Conservation (phyloP, 2,888 invertebrate species). For the Hartigia nigra region DNA sequence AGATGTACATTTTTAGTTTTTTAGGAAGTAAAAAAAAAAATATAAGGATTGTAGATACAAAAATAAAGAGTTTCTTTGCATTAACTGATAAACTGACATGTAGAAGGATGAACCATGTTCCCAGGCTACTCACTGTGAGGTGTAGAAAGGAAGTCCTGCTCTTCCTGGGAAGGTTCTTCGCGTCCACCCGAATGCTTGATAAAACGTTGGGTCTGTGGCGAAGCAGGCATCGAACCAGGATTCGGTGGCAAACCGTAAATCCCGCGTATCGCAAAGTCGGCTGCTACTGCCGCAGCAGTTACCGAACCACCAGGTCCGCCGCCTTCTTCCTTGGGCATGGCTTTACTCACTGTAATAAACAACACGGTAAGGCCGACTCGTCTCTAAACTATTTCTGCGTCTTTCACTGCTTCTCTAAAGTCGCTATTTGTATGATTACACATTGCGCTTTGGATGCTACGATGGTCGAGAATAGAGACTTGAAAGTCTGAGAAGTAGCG, state of each 20-base stretch:
- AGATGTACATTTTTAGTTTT: background rate
- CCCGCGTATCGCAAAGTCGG: slow-evolving; percentile 62
- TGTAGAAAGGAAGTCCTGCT: slow-evolving; percentile 73
- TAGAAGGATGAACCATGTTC: background rate
- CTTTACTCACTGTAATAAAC: slow-evolving; percentile 53
- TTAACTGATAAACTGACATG: background rate
- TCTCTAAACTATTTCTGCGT: background rate
- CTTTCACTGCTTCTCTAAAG: too few species aligned
- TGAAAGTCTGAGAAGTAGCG: background rate
- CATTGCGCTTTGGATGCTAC: background rate
- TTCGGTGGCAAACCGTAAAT: slow-evolving; percentile 57
- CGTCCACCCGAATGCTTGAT: slow-evolving; percentile 55
- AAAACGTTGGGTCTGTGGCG: slow-evolving; percentile 62
- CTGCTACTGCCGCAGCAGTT: slow-evolving; percentile 57
- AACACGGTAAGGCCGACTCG: background rate
- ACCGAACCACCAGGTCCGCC: slow-evolving; percentile 49
- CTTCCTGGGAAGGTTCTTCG: slow-evolving; percentile 68
- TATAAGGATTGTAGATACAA: background rate
- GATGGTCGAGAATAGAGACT: background rate
- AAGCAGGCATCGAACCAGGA: slow-evolving; percentile 58
- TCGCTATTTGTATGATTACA: too few species aligned
- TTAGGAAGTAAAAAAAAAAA: too few species aligned
- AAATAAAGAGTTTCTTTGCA: background rate
- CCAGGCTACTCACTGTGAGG: slow-evolving; percentile 68
- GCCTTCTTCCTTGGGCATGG: slow-evolving; percentile 58